Base-by-base conservation (phyloP, 1,140 invertebrate genomes). In the Zaprionus taronus region DNA sequence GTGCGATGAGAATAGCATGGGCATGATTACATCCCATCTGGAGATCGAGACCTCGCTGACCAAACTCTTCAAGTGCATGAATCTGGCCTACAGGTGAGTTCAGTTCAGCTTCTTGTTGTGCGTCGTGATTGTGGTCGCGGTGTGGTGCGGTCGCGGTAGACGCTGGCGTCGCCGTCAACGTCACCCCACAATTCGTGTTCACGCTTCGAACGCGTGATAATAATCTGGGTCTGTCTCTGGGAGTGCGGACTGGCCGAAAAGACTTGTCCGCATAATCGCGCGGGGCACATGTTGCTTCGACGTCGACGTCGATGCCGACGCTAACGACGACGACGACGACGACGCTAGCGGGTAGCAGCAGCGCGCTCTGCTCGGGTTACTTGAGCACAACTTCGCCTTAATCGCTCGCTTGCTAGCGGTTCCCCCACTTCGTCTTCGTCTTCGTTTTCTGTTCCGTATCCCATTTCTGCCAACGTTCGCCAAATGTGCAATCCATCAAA, bases 41-140 rank as follows among this genome's bases (percentile, higher is more conserved):
- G 96, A 96, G 83, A 99, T 99, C 89, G 98, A 99, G 93, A 97
- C 96, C 51, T 98, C 98, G 41, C 95, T 99, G 51, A 97, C 97
- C 78, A 99, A 98, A 93, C 94, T 99, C 51, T 99, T 99, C 93
- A 96, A 99, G 93, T 98, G 98, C 93, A 98, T 99, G 97, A 97
- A 97, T 71, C 94, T 99, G 74, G 98, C 98, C 28, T 99, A 99
- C 95, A 98, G 97, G 98, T 99, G 94, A 94, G 94, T 92, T 20
- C 56, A 56, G 11, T 20, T 28, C 22, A 2, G 24, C 4, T 47
- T 56, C 15, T 56, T 56, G 55, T 22, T 20, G 31, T 34, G 9
- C n/a, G 5, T 44, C 5, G 5, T 17, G 41, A 1, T 44, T 3
- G 41, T 3, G 41, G 41, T 17, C 41, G 41, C 2, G 28, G 9